A percentile compares a stretch with the other conserved stretches of the same genome.
Conservation (phyloP, 2,113 vertebrate genomes). For the Salvator merianae region DNA sequence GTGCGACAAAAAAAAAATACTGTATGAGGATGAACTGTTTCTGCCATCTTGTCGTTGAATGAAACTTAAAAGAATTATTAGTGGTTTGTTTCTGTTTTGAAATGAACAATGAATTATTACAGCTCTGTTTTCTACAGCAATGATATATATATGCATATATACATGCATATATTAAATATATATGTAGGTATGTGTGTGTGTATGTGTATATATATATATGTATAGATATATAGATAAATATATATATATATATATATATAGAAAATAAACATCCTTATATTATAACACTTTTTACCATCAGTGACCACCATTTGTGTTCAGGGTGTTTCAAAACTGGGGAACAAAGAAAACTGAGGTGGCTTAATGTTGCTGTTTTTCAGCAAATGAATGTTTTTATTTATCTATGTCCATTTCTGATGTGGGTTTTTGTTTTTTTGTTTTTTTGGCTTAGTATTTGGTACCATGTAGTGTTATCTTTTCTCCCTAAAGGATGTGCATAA, state of each 20-base stretch:
- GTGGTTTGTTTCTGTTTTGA: constrained; percentile 57
- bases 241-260: neutral
- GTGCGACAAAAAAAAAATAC: constrained; percentile 36
- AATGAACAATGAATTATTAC: constrained; percentile 53
- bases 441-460: constrained; percentile 69
- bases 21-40: constrained; percentile 64
- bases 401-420: constrained; percentile 73
- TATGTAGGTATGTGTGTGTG: constrained; percentile 8
- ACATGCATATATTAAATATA: constrained; percentile 33
- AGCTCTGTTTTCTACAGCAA: constrained; percentile 57
- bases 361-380: constrained; percentile 69
- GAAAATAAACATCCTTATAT: constrained; percentile 39
- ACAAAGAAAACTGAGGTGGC: constrained; percentile 63
- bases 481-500: constrained; percentile 71
- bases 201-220: neutral
- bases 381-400: constrained; percentile 78
- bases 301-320: constrained; percentile 29
- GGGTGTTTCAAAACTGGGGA: constrained; percentile 40
- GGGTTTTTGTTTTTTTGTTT: constrained; percentile 26
- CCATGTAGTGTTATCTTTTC: constrained; percentile 70
- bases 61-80: constrained; percentile 52
- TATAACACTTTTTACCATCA: constrained; percentile 38
- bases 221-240: neutral
- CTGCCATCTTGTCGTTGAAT: constrained; percentile 54
- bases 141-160: constrained; percentile 39